Evolutionary conservation across 2,113 vertebrate species (phyloP), one percentile per base, ranked within the genome.

Genomic region (Apus apus): DNA sequence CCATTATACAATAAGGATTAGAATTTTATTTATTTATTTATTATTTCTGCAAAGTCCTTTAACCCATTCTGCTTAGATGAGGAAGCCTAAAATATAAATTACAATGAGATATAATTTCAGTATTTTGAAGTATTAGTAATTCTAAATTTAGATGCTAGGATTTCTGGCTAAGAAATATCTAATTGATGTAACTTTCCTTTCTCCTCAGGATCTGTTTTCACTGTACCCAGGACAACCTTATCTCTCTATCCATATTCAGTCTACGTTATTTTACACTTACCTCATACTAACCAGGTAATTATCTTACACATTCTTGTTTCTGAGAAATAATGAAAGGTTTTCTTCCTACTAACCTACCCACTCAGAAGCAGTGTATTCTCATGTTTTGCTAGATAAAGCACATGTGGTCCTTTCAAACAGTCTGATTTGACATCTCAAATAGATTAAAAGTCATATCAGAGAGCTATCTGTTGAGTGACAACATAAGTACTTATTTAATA

Each of bases 291-390:
- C 83, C 80, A 95, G 92, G 90, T 92, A 92, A 94, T 95, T 93
- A 85, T 85, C 86, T 89, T 75, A 64, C 83, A 85, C 30, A 72
- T 75, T 91, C 60, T 88, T 93, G 21, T 76, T 93, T 87, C 93
- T 89, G 61, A 90, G 89, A 94, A 92, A 74, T 89, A 96, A 94
- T 85, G 91, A 93, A 96, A 90, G 15, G 57, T 25, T 94, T 90
- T 36, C 88, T 94, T 93, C 76, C 92, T 94, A 76, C 86, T 65
- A 96, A 93, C 88, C 70, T 92, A 91, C 94, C 93, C 90, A 97
- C 94, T 92, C 93, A 85, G 86, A 81, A 95, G 90, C 88, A 94
- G 74, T 68, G 43, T 79, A 93, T 97, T 85, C 92, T 79, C 88
- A 76, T 95, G 92, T 93, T 95, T 85, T 95, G 73, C 83, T 93